These are phyloP conservation scores for Apodemia duryi DNA, from an alignment of 2,888 invertebrate genomes.

Conservation along the genomic window DNA sequence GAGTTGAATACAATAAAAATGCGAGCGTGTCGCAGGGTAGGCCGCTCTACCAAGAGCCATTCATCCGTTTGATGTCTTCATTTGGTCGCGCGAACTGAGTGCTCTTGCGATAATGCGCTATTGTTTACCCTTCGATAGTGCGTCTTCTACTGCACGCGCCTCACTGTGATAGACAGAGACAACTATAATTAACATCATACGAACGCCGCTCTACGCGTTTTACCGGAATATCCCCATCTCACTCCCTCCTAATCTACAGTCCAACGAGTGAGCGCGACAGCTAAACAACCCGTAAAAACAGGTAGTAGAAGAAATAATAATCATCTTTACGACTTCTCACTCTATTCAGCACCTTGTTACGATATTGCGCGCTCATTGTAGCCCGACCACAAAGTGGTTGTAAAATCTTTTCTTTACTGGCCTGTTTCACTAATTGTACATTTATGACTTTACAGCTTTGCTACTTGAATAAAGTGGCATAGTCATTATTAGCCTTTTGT, in stretches of 20 bases:
- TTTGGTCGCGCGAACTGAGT: constrained; percentile 72
- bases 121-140: constrained; percentile 79
- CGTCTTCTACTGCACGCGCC: constrained; percentile 71
- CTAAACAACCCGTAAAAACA: constrained; percentile 73
- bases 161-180: constrained; percentile 64
- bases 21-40: constrained; percentile 64
- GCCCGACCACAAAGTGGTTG: constrained; percentile 73
- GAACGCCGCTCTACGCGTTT: constrained; percentile 49
- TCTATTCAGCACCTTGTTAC: constrained; percentile 81
- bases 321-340: constrained; percentile 81
- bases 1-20: constrained; percentile 67
- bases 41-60: constrained; percentile 64
- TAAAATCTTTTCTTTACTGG: constrained; percentile 79
- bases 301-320: constrained; percentile 81
- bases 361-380: constrained; percentile 78
- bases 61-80: constrained; percentile 79
- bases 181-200: constrained; percentile 45
- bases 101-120: constrained; percentile 76
- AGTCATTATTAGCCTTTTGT: constrained; percentile 64
- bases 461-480: constrained; percentile 68
- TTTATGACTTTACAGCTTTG: constrained; percentile 78
- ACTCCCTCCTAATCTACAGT: constrained; percentile 42
- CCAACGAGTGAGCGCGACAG: constrained; percentile 54
- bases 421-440: constrained; percentile 79
- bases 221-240: constrained; percentile 53